Conservation (phyloP, 2,113 vertebrate species). For the Aptenodytes patagonicus region DNA sequence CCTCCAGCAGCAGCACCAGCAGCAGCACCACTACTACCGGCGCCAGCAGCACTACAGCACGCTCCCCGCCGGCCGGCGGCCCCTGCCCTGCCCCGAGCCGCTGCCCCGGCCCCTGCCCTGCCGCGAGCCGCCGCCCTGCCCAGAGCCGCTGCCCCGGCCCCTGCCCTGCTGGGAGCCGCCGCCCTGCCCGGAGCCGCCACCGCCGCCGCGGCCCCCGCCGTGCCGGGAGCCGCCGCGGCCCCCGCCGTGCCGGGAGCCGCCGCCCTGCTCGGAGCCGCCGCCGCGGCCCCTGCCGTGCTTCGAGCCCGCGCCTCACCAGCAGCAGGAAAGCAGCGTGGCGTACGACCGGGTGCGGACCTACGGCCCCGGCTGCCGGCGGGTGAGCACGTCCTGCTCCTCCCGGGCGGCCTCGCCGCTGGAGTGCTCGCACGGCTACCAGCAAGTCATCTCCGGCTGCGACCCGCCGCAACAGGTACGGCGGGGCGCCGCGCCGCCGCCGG, state of each 20-base stretch:
- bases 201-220: no score
- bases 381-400: constrained; percentile 37
- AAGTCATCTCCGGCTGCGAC: constrained; percentile 49
- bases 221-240: background rate
- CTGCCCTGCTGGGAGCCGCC: no score
- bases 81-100: no score
- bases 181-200: no score
- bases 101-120: no score
- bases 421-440: constrained; percentile 53
- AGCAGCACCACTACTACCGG: constrained; percentile 30
- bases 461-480: constrained; percentile 35
- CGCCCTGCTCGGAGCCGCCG: background rate
- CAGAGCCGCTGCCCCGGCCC: no score
- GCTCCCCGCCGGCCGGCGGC: background rate
- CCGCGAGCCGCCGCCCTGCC: no score
- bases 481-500: background rate
- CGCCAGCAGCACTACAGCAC: constrained; percentile 33
- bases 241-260: background rate
- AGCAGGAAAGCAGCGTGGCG: constrained; percentile 55
- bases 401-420: constrained; percentile 61
- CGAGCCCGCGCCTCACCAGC: background rate
- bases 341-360: constrained; percentile 73
- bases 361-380: constrained; percentile 69
- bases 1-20: constrained; percentile 24
- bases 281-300: background rate